Conservation (phyloP, 2,888 invertebrate genomes). For the Drosophila peninsularis region DNA sequence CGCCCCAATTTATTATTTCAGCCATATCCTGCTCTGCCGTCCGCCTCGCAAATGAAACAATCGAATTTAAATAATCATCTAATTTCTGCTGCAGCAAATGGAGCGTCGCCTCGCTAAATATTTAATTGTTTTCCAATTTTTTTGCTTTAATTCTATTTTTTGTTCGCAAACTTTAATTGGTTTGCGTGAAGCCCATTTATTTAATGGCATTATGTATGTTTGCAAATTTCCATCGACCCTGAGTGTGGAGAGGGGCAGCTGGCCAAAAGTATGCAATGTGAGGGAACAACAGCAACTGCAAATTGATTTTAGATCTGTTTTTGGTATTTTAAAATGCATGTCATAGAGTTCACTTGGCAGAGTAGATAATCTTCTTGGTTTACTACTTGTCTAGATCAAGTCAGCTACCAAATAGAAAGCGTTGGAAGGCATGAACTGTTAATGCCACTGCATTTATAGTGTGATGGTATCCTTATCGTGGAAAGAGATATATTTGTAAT, state of each 20-base stretch:
- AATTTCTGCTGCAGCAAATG: constrained; percentile 32
- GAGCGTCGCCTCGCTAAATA: not conserved
- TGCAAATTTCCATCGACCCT: not conserved
- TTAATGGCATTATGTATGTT: not conserved
- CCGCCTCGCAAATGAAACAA: constrained; percentile 42
- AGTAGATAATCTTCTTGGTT: no score
- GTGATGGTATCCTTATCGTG: no score
- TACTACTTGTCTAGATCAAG: no score
- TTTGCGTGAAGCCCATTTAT: not conserved
- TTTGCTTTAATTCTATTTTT: no score
- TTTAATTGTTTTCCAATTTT: constrained; percentile 1
- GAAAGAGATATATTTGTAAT: no score
- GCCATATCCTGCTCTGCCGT: constrained; percentile 2
- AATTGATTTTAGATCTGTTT: no score
- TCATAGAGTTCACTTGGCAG: no score
- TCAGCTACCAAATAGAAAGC: no score
- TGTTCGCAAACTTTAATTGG: constrained; percentile 29
- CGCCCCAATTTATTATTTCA: constrained; percentile 35
- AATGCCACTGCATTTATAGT: no score
- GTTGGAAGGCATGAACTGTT: no score
- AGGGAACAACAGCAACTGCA: no score
- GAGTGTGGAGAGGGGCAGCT: not conserved
- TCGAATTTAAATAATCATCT: constrained; percentile 62
- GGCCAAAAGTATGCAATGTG: not conserved
- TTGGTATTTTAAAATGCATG: no score